Percentiles rank a stretch among this genome's conserved stretches.
Conservation (phyloP, 2,113 vertebrate species). For the Thunnus thynnus region DNA sequence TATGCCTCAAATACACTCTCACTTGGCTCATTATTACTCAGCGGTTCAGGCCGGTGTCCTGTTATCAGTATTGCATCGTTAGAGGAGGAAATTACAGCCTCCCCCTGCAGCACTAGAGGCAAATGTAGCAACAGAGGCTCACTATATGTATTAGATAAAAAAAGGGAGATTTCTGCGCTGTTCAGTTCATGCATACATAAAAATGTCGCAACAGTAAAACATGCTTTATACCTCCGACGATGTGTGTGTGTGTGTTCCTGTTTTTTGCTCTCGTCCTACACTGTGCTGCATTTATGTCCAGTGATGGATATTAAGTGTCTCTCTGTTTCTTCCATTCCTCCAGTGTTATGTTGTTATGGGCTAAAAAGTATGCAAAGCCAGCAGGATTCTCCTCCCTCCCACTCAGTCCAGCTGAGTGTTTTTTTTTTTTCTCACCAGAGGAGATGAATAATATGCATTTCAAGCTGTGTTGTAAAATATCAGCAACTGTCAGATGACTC, state of each 20-base stretch:
- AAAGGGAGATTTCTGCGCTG: neutral
- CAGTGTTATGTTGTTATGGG: slow-evolving; percentile 15
- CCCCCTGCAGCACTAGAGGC: neutral
- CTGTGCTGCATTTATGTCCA: slow-evolving; percentile 42
- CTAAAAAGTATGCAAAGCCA: slow-evolving; percentile 29
- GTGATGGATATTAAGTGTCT: slow-evolving; percentile 36
- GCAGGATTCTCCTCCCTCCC: slow-evolving; percentile 45
- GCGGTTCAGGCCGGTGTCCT: neutral
- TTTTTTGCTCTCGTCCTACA: neutral
- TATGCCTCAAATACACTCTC: neutral
- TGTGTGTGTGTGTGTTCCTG: slow-evolving; percentile 26
- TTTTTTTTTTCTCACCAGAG: neutral
- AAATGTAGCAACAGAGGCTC: slow-evolving; percentile 1
- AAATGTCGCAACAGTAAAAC: neutral
- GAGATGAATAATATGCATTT: slow-evolving; percentile 62
- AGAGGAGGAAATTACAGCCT: slow-evolving; percentile 37
- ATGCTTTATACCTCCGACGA: neutral
- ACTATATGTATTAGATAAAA: neutral
- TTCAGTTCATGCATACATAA: neutral
- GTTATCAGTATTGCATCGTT: slow-evolving; percentile 28
- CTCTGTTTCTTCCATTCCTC: slow-evolving; percentile 23
- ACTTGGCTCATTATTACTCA: slow-evolving; percentile 51
- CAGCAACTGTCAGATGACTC: slow-evolving; percentile 1
- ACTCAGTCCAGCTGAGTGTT: neutral
- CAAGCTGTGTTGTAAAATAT: slow-evolving; percentile 49